Conservation (phyloP, 2,113 vertebrate genomes). For the Cygnus atratus region DNA sequence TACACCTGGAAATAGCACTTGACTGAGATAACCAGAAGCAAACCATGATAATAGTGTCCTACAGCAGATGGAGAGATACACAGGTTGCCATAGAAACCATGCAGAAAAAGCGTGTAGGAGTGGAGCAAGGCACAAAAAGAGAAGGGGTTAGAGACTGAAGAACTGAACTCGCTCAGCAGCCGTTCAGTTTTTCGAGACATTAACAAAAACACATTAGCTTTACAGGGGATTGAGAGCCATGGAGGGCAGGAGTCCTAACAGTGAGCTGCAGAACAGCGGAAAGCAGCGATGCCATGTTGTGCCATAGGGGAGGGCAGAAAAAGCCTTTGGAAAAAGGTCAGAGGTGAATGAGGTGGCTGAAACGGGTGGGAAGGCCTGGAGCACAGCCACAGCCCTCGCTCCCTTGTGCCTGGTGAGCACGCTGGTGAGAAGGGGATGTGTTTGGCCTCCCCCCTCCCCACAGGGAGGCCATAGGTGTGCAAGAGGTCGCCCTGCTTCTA, state of each 20-base stretch:
- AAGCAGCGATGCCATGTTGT: background rate
- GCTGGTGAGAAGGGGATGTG: background rate
- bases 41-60: constrained; percentile 3
- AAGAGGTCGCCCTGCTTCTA: background rate
- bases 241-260: background rate
- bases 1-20: constrained; percentile 14
- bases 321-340: background rate
- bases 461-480: rapidly evolving
- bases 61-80: constrained; percentile 30
- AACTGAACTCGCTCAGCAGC: background rate
- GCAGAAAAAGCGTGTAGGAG: constrained; percentile 48
- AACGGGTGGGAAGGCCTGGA: background rate
- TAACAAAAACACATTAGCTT: background rate
- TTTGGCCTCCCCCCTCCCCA: background rate
- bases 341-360: background rate
- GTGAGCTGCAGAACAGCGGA: background rate
- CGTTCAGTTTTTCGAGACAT: background rate
- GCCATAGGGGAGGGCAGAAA: background rate
- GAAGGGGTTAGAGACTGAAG: background rate
- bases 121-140: background rate
- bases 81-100: constrained; percentile 61
- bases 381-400: rapidly evolving
- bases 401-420: background rate
- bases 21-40: background rate
- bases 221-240: background rate